Conservation (phyloP, 1,140 invertebrate genomes). For the Apis dorsata region DNA sequence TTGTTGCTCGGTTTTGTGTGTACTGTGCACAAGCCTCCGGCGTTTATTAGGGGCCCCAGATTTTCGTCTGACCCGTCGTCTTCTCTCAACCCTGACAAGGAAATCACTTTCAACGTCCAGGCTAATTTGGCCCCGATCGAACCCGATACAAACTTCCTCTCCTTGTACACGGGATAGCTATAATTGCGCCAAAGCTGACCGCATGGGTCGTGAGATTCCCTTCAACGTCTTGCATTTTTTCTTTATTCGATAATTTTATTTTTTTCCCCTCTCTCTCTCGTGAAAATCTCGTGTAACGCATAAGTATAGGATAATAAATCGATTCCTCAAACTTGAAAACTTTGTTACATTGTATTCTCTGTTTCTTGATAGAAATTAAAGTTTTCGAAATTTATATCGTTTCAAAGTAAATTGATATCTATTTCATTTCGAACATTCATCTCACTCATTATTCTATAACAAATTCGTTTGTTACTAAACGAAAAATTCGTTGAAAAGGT, state of each 20-base stretch:
- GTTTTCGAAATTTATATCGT: no score
- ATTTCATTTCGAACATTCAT: no score
- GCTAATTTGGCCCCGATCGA: conserved; percentile 47
- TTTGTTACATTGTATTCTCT: no score
- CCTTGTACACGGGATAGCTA: not conserved
- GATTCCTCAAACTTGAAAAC: no score
- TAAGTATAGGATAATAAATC: not conserved
- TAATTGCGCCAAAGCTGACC: conserved; percentile 30
- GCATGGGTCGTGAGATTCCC: conserved; percentile 20
- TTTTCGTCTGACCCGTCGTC: conserved; percentile 62
- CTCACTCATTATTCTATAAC: no score
- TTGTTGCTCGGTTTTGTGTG: conserved; percentile 30
- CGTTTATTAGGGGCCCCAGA: conserved; percentile 63
- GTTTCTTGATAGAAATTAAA: no score
- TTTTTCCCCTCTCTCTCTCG: no score
- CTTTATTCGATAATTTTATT: not conserved
- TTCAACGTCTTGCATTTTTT: not conserved
- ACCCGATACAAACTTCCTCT: conserved; percentile 37
- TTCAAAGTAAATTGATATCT: no score
- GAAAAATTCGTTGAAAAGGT: no score
- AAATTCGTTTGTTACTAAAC: no score
- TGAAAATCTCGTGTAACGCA: no score
- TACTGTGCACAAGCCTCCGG: conserved; percentile 39
- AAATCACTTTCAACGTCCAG: conserved; percentile 59
- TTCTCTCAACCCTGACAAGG: conserved; percentile 57